A percentile compares a stretch with the other conserved stretches of the same genome.
Conservation (phyloP, 2,113 vertebrate species). For the Formicarius rufipectus region DNA sequence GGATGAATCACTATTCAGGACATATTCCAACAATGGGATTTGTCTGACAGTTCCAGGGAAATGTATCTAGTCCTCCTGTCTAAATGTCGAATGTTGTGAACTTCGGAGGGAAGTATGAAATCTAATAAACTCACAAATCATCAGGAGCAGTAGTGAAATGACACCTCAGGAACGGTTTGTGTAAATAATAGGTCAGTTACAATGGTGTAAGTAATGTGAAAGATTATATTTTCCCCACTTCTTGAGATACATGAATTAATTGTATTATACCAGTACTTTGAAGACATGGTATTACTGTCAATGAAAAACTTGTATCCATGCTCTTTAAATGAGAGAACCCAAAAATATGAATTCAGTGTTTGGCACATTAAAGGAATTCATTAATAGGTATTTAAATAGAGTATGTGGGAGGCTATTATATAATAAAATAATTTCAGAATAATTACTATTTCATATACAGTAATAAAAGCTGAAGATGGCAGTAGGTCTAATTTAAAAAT, state of each 20-base stretch:
- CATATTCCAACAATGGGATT: constrained; percentile 47
- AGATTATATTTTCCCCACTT: not conserved
- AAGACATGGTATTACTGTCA: constrained; percentile 42
- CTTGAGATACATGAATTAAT: constrained; percentile 6
- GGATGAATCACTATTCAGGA: constrained; percentile 46
- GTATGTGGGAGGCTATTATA: constrained; percentile 14
- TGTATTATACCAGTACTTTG: constrained; percentile 36
- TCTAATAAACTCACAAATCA: constrained; percentile 43
- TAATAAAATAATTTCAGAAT: constrained; percentile 53
- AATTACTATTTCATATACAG: constrained; percentile 44
- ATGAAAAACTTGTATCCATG: constrained; percentile 38
- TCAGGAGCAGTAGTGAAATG: constrained; percentile 34
- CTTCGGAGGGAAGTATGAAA: constrained; percentile 44
- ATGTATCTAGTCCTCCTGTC: constrained; percentile 35
- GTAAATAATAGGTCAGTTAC: constrained; percentile 41
- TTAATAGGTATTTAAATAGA: constrained; percentile 61
- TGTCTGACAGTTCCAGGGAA: constrained; percentile 51
- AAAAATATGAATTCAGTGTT: constrained; percentile 15
- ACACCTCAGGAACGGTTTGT: constrained; percentile 33
- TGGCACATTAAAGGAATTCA: constrained; percentile 47
- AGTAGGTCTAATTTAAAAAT: constrained; percentile 26
- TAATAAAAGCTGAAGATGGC: constrained; percentile 42
- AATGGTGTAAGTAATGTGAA: constrained; percentile 18
- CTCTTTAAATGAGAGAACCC: constrained; percentile 32
- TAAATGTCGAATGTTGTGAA: constrained; percentile 61